Evolutionary conservation across 2,888 invertebrate species (phyloP), one percentile per base, ranked within the genome.

Genomic region (Drosophila incognita): DNA sequence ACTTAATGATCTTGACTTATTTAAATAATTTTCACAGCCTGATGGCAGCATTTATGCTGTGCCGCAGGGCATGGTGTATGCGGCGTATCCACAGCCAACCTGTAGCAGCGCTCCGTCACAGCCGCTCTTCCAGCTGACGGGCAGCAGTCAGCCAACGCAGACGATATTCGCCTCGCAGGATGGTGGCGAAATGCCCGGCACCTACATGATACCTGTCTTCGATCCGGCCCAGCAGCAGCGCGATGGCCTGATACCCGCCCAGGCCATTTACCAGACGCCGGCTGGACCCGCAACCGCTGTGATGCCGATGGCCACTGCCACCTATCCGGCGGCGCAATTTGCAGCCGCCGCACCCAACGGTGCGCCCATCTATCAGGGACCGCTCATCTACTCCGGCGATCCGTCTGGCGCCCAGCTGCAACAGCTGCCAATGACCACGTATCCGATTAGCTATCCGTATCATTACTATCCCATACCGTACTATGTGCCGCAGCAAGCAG

Each of bases 1-100:
- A 10, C 0, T 21, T 31, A 21, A 24, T 35, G 13, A 6, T 42
- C 31, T 21, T 33, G 10, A 8, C 40, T 11, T 6, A 10, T 49
- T 6, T 13, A 6, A 31, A 10, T 15, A 5, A 21, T 53, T 36
- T 27, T 15, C 4, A 2, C 67, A 93, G 93, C 92, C 92, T 83
- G 93, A 93, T 87, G 93, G 93, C 80, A 93, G 92, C 80, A 91
- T 93, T 76, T 93, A 93, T 82, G 93, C 93, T 35, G 91, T 93
- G 74, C 93, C 93, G 21, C 93, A 93, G 79, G 91, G 92, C 84
- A 93, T 93, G 93, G 91, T 93, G 52, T 93, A 93, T 80, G 92
- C 93, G 69, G 92, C 93, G 80, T 92, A 93, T 77, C 92, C 92
- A 35, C 91, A 90, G 80, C 91, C 90, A 70, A 88, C 92, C 33